phyloP scores from a whole-genome alignment of 2,797 vertebrate species.

The Sebastes matsubarae region DNA sequence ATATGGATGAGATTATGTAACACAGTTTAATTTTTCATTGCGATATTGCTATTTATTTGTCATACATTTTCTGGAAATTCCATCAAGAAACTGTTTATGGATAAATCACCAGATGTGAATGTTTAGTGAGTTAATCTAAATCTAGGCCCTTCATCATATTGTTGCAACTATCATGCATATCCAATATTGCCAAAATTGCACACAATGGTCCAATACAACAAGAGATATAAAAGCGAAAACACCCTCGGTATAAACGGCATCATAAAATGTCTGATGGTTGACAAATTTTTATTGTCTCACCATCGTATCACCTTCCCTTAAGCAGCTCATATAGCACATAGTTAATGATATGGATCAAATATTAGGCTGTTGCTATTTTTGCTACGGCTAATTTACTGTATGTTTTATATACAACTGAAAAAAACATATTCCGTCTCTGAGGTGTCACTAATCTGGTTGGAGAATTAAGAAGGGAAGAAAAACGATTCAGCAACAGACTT shows the following conservation, averaged over 20 bases:
- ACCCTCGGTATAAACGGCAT: too few relatives aligned
- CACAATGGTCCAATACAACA: not conserved
- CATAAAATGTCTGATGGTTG: too few relatives aligned
- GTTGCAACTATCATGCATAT: not conserved
- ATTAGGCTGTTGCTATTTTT: not conserved
- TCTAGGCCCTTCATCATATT: not conserved
- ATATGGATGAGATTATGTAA: not conserved
- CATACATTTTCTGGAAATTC: not conserved
- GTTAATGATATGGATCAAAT: not conserved
- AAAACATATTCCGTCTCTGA: not conserved
- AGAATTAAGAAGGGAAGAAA: constrained; percentile 7
- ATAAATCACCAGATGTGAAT: not conserved
- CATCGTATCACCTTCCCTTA: not conserved
- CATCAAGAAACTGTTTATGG: not conserved
- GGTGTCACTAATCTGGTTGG: constrained; percentile 24
- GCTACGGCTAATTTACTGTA: not conserved
- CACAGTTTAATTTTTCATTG: not conserved
- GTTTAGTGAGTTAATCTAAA: not conserved
- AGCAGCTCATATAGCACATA: not conserved
- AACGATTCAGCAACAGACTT: constrained; percentile 10
- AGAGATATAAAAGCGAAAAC: too few relatives aligned
- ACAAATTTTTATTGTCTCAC: not conserved
- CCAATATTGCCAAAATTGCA: not conserved
- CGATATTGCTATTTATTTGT: not conserved
- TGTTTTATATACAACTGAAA: not conserved